Evolutionary conservation across 2,888 invertebrate species (phyloP), one percentile per base, ranked within the genome.

Genomic region (Dascillus cervinus): DNA sequence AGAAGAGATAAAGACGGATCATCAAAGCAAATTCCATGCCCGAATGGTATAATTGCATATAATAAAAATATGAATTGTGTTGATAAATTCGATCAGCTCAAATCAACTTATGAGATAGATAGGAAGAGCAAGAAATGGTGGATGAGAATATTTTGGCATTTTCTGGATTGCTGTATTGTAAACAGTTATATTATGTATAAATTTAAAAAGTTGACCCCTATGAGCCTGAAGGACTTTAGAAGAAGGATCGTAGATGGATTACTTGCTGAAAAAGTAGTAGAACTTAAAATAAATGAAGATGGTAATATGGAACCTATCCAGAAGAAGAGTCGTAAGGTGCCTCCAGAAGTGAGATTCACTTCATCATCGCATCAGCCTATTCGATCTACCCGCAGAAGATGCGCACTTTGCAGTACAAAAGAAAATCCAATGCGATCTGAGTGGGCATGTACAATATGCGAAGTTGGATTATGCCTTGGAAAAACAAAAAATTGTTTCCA

Each of bases 401-500:
- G 14, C 9, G 26, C 26, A 14, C 17, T 26, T 6, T 26, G 26
- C 26, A 26, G 26, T 26, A 5, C n/a, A n/a, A n/a, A n/a, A n/a
- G n/a, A n/a, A n/a, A n/a, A n/a, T n/a, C 26, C 14, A 6, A 13
- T 26, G 14, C 26, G 14, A 26, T 26, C 14, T 26, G 26, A 26
- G 13, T 26, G 26, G 26, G 14, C 11, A 26, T 26, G 13, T 26
- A 14, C 14, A 10, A 10, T 26, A 10, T 26, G 26, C 13, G 26
- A 26, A 9, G 26, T 26, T 5, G 26, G 8, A 10, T 15, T 26
- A 15, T 26, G 26, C 5, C 14, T 26, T 26, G 26, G 13, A 13
- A 26, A 26, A 26, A 26, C 5, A 4, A 26, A 26, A 26, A 15
- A 13, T 26, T 26, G 26, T 13, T 26, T 26, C 15, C 14, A 26